These are phyloP conservation scores for Drosophila obscura DNA, from an alignment of 1,140 invertebrate species.

Conservation along the genomic window DNA sequence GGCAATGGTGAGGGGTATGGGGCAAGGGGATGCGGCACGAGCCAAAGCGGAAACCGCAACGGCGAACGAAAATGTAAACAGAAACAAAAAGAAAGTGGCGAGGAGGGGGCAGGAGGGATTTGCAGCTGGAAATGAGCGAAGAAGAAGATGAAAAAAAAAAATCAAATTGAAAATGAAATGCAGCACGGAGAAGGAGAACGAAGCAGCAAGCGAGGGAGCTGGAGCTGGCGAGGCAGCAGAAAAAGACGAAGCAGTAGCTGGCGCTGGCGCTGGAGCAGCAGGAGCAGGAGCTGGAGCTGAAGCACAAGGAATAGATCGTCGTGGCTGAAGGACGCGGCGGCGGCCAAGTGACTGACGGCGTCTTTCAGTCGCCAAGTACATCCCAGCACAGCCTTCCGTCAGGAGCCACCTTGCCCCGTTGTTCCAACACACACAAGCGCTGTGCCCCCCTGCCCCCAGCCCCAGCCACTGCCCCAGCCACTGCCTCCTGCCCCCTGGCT, in stretches of 20 bases:
- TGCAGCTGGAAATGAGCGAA: slow-evolving; percentile 2
- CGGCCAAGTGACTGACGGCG: slow-evolving; percentile 70
- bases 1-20: no score
- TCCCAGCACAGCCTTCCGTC: not conserved
- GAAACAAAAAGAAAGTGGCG: slow-evolving; percentile 23
- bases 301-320: slow-evolving; percentile 11
- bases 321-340: slow-evolving; percentile 2
- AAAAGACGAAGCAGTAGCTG: slow-evolving; percentile 12
- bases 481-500: slow-evolving; percentile 7
- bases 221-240: no score
- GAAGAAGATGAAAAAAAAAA: slow-evolving; percentile 18
- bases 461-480: not conserved
- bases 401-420: no score
- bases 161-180: slow-evolving; percentile 66
- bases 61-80: slow-evolving; percentile 73
- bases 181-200: slow-evolving; percentile 7
- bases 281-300: slow-evolving; percentile 11
- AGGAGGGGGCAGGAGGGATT: not conserved
- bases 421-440: not conserved
- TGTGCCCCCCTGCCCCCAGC: not conserved
- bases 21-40: slow-evolving; percentile 5
- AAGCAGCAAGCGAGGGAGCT: not conserved
- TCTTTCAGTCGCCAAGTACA: slow-evolving; percentile 60
- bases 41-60: slow-evolving; percentile 74
- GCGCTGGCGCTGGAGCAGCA: no score